phyloP scores from a whole-genome alignment of 2,888 invertebrate species.

The Cryptophagus acutangulus region DNA sequence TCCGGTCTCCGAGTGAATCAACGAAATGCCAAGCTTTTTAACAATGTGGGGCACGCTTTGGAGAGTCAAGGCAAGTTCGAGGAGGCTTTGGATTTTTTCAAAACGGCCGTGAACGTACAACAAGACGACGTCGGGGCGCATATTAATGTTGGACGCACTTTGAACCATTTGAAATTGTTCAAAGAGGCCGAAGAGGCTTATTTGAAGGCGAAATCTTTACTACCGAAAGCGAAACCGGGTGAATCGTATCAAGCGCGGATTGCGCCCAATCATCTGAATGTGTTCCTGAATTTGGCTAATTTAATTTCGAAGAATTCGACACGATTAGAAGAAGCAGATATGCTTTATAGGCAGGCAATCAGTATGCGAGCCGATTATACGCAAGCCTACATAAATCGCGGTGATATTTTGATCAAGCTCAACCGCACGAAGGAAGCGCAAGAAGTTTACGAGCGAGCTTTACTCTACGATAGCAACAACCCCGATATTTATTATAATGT shows the following conservation, averaged over 20 bases:
- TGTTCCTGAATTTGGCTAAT: slow-evolving; percentile 92
- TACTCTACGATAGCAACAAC: slow-evolving; percentile 88
- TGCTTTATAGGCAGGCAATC: slow-evolving; percentile 90
- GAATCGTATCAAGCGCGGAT: slow-evolving; percentile 93
- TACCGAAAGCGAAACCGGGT: slow-evolving; percentile 88
- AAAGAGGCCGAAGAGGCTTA: slow-evolving; percentile 91
- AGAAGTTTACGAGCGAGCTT: slow-evolving; percentile 88
- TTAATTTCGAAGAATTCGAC: slow-evolving; percentile 90
- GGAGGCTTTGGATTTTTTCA: slow-evolving; percentile 86
- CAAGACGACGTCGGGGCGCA: slow-evolving; percentile 95
- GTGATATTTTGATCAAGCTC: slow-evolving; percentile 90
- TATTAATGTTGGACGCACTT: slow-evolving; percentile 94
- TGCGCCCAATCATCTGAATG: slow-evolving; percentile 93
- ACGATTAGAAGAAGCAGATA: slow-evolving; percentile 88
- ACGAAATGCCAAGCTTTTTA: slow-evolving; percentile 91
- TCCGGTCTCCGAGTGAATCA: slow-evolving; percentile 83
- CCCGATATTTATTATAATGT: slow-evolving; percentile 94
- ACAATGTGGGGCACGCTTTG: slow-evolving; percentile 94
- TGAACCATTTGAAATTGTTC: slow-evolving; percentile 83
- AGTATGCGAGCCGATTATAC: slow-evolving; percentile 96
- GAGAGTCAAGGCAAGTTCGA: slow-evolving; percentile 66
- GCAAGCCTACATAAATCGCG: slow-evolving; percentile 94
- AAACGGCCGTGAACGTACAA: slow-evolving; percentile 88
- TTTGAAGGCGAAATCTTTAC: slow-evolving; percentile 78
- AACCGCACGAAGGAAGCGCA: slow-evolving; percentile 92